A percentile compares a stretch with the other conserved stretches of the same genome.
Evolutionary conservation across 1,140 invertebrate species (phyloP).

Genomic region (Penaeus indicus): DNA sequence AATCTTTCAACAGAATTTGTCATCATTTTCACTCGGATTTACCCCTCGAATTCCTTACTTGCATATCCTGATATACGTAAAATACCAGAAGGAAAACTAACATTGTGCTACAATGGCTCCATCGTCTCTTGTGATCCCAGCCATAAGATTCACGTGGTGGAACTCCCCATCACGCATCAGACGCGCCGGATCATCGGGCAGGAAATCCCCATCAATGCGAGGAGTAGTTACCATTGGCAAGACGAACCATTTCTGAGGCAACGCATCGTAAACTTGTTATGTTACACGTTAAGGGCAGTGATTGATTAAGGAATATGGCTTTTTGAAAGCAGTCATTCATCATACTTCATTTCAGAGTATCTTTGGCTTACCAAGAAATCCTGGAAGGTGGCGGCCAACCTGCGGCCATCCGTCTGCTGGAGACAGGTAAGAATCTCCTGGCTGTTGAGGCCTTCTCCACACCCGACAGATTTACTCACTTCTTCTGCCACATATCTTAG

Average conservation of each 20-base stretch:
- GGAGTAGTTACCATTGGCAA: background rate
- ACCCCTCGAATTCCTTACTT: too few species aligned
- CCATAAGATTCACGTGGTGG: conserved; percentile 36
- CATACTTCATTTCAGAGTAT: too few species aligned
- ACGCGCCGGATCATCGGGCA: conserved; percentile 22
- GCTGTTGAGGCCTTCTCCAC: background rate
- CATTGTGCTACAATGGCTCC: background rate
- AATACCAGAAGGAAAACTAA: background rate
- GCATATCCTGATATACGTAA: too few species aligned
- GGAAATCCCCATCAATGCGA: conserved; percentile 36
- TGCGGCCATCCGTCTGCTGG: background rate
- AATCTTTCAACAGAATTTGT: too few species aligned
- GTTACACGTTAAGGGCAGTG: too few species aligned
- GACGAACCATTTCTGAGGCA: background rate
- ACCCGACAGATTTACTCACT: background rate
- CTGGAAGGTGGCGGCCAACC: background rate
- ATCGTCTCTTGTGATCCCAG: conserved; percentile 23
- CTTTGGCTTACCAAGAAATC: background rate
- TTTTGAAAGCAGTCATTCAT: too few species aligned
- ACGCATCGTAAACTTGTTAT: too few species aligned
- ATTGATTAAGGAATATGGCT: too few species aligned
- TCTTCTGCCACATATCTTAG: background rate
- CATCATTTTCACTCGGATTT: too few species aligned
- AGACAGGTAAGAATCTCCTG: background rate
- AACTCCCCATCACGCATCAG: background rate